Conservation (phyloP, 64 coral and sea anemone species). For the Dendrophyllia cribrosa region DNA sequence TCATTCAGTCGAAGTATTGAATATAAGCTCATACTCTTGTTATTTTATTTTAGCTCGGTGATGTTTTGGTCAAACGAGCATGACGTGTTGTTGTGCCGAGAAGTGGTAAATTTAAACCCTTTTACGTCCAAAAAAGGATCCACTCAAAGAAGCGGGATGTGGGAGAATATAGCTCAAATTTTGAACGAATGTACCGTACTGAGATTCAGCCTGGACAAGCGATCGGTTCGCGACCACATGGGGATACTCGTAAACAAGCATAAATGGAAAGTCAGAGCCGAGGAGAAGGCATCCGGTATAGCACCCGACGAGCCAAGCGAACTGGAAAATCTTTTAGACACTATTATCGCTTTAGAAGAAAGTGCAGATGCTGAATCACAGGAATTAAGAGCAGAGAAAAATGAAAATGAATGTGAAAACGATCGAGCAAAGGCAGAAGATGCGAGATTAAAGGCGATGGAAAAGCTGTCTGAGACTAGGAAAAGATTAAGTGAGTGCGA, state of each 20-base stretch:
- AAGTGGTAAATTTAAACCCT: conserved; percentile 1
- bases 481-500: neutral
- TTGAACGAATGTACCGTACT: conserved; percentile 36
- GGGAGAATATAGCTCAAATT: conserved; percentile 32
- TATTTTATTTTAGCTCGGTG: neutral
- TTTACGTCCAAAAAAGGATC: conserved; percentile 35
- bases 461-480: conserved; percentile 37
- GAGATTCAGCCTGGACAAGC: conserved; percentile 16
- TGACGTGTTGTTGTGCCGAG: neutral
- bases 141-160: conserved; percentile 38
- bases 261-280: conserved; percentile 26
- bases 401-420: conserved; percentile 24
- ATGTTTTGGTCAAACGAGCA: neutral
- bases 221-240: too few species aligned
- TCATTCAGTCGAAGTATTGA: neutral
- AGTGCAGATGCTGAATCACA: conserved; percentile 17
- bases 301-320: conserved; percentile 37
- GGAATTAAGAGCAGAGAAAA: neutral
- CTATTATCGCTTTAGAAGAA: conserved; percentile 47
- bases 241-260: conserved; percentile 21
- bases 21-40: neutral
- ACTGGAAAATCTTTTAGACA: conserved; percentile 10
- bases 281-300: conserved; percentile 48
- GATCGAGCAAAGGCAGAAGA: conserved; percentile 25
- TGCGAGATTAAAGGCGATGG: conserved; percentile 18